A percentile compares a stretch with the other conserved stretches of the same genome.
phyloP scores from a whole-genome alignment of 2,888 invertebrate genomes.

The Andrena praecox region DNA sequence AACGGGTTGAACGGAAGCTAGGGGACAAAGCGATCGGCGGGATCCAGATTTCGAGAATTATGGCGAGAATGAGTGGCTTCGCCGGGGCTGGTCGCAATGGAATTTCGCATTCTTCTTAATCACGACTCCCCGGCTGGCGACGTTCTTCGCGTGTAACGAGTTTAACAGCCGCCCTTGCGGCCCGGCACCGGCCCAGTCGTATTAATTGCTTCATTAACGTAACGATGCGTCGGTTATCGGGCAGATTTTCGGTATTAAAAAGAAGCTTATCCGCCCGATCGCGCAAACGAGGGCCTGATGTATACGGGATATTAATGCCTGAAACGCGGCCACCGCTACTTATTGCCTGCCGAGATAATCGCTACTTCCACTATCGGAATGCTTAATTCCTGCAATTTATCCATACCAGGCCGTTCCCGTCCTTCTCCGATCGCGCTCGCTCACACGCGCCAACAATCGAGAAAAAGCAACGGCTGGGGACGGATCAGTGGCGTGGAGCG shows the following conservation, averaged over 20 bases:
- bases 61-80: conserved; percentile 1
- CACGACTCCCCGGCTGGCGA: conserved; percentile 20
- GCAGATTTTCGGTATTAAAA: conserved; percentile 57
- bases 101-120: conserved; percentile 47
- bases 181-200: conserved; percentile 34
- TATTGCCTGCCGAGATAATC: conserved; percentile 48
- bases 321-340: conserved; percentile 45
- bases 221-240: conserved; percentile 62
- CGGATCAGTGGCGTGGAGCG: conserved; percentile 64
- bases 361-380: conserved; percentile 58
- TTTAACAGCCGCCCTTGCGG: conserved; percentile 27
- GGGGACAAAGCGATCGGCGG: not conserved
- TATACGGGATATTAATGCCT: conserved; percentile 50
- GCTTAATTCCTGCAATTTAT: conserved; percentile 65
- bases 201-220: conserved; percentile 67
- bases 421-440: conserved; percentile 25
- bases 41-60: not conserved
- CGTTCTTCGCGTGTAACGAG: conserved; percentile 45
- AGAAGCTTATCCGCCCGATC: conserved; percentile 55
- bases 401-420: conserved; percentile 30
- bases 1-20: not conserved
- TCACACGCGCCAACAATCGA: conserved; percentile 18
- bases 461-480: conserved; percentile 52
- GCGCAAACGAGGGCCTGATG: conserved; percentile 51
- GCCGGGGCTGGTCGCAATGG: conserved; percentile 14